Evolutionary conservation across 2,797 vertebrate genomes (phyloP).

Genomic region (Taeniopygia guttata): DNA sequence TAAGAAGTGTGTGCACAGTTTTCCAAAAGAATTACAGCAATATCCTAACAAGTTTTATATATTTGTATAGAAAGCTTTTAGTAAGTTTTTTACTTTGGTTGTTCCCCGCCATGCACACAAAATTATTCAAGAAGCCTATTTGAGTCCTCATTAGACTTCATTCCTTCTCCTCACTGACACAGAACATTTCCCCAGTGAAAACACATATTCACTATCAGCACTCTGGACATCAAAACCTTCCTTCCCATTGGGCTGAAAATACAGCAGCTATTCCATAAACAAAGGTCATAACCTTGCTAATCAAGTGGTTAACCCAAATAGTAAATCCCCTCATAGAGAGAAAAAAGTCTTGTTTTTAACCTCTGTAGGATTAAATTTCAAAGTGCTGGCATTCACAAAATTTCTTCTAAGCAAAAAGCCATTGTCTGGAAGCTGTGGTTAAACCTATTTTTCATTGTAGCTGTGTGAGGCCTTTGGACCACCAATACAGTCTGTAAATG

Average conservation of each 20-base stretch:
- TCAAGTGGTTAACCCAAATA: constrained; percentile 24
- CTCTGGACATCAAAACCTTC: neutral
- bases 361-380: neutral
- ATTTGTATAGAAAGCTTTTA: neutral
- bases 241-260: constrained; percentile 1
- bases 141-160: neutral
- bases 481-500: neutral
- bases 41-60: neutral
- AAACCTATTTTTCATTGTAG: neutral
- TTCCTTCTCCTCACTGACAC: neutral
- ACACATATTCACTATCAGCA: neutral
- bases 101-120: neutral
- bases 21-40: neutral
- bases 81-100: neutral
- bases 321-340: neutral
- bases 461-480: neutral
- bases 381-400: neutral
- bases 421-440: neutral
- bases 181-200: neutral
- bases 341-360: neutral
- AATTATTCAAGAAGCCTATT: neutral
- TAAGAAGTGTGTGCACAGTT: neutral
- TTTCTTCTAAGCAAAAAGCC: neutral
- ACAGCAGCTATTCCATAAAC: constrained; percentile 8
- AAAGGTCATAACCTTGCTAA: constrained; percentile 22